phyloP scores from a whole-genome alignment of 2,888 invertebrate genomes.

The Seira sanloemensis region DNA sequence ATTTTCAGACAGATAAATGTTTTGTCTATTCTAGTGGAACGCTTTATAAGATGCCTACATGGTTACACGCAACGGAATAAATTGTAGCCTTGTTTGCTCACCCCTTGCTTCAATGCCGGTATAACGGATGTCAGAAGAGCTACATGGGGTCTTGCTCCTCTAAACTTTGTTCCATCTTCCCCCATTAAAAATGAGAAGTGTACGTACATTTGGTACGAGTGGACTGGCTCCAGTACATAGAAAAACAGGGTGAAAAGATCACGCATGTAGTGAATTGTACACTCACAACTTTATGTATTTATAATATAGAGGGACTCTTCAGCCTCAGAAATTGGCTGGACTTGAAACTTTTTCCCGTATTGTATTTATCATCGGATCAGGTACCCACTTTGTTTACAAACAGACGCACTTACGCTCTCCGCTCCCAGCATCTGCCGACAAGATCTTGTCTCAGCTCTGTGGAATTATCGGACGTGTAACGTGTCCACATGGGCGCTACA shows the following conservation, averaged over 20 bases:
- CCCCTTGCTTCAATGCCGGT: constrained; percentile 21
- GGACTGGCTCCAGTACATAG: not conserved
- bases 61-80: constrained; percentile 18
- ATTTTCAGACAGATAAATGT: constrained; percentile 17
- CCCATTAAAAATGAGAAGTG: not conserved
- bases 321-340: not conserved
- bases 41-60: not conserved
- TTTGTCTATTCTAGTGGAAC: constrained; percentile 15
- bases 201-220: too few relatives aligned
- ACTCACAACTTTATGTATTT: constrained; percentile 38
- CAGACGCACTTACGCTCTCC: constrained; percentile 34
- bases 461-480: too few relatives aligned
- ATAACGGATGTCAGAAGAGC: constrained; percentile 30
- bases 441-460: too few relatives aligned
- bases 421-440: too few relatives aligned
- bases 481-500: too few relatives aligned
- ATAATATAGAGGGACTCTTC: constrained; percentile 19
- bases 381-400: constrained; percentile 41
- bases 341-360: not conserved
- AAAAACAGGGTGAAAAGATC: constrained; percentile 42
- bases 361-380: constrained; percentile 6
- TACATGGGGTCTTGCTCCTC: constrained; percentile 38
- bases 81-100: constrained; percentile 45
- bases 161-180: not conserved
- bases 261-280: constrained; percentile 55